Evolutionary conservation across 2,888 invertebrate genomes (phyloP), one percentile per base, ranked within the genome.

Genomic region (Zeuzera pyrina): DNA sequence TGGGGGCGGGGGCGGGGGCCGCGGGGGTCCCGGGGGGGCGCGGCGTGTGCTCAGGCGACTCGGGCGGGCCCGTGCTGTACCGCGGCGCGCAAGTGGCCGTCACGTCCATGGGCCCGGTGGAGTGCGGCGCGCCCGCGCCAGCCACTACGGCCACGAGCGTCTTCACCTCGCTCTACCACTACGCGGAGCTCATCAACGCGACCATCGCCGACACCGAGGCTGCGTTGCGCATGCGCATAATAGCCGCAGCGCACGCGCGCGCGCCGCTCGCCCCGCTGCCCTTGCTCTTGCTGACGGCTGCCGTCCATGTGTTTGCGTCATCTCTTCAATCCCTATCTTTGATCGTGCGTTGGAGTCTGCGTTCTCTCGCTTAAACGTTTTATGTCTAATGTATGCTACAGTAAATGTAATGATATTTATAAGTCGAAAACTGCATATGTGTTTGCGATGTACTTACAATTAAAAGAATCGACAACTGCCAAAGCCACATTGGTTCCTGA

Each of bases 21-120:
- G 30, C 26, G 29, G 27, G 16, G 3, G 38, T 27, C 6, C 8
- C 8, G 3, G 12, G 29, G 27, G 35, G 46, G 14, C 49, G 61
- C 32, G 76, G 71, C 38, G 77, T 77, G 34, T 78, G 79, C 62
- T 49, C 71, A 15, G 78, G 79, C 1, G 79, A 78, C 62, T 77
- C 76, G 14, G 79, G 78, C 31, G 79, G 77, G 31, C 76, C 78
- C 13, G 65, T 68, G 36, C 15, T 72, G 33, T 59, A 54, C 42
- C 42, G 43, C 27, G 66, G 65, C 35, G 43, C 10, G 2, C 35
- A 66, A 62, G 52, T 72, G 41, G 74, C 57, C 28, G 61, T 74
- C 24, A 72, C 74, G 27, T 74, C 74, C 25, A 64, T 74, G 74
- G 76, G 76, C 2, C 73, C 74, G 7, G 33, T 58, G 34, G 59